A percentile compares a stretch with the other conserved stretches of the same genome.
Evolutionary conservation across 2,888 invertebrate species (phyloP).

Genomic region (Euspilapteryx auroguttella): DNA sequence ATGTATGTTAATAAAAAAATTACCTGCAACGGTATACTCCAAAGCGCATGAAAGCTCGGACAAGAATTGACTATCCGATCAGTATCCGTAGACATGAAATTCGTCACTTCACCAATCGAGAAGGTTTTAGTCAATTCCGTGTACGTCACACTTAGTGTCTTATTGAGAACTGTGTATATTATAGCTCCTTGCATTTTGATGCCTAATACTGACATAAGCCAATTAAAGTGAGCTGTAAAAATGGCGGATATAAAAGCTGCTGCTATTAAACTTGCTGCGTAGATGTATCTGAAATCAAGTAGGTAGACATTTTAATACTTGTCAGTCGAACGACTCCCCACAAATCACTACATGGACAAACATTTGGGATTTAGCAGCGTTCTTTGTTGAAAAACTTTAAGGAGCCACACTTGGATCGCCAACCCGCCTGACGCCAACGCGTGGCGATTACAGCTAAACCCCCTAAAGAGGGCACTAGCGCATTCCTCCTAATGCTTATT

Average conservation of each 20-base stretch:
- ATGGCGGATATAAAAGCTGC: constrained; percentile 65
- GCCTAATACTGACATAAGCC: constrained; percentile 80
- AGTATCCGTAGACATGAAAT: constrained; percentile 96
- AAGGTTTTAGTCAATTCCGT: constrained; percentile 42
- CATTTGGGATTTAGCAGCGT: too few relatives aligned
- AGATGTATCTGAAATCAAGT: constrained; percentile 33
- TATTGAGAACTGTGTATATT: constrained; percentile 71
- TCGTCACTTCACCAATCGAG: constrained; percentile 86
- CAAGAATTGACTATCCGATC: constrained; percentile 95
- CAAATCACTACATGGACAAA: too few relatives aligned
- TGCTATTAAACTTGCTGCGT: constrained; percentile 36
- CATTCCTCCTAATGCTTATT: too few relatives aligned
- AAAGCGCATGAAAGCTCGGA: constrained; percentile 93
- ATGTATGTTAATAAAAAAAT: constrained; percentile 7
- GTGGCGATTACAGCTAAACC: too few relatives aligned
- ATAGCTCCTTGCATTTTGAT: constrained; percentile 87
- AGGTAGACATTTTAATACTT: too few relatives aligned
- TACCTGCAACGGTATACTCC: constrained; percentile 94
- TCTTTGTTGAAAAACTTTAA: too few relatives aligned
- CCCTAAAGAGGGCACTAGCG: too few relatives aligned
- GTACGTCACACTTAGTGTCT: constrained; percentile 46
- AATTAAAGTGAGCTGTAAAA: constrained; percentile 87
- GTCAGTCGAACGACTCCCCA: too few relatives aligned
- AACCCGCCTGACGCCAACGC: too few relatives aligned
- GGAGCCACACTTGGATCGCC: too few relatives aligned